These are phyloP conservation scores for Pseudorhombus dupliciocellatus DNA, from an alignment of 2,113 vertebrate genomes.

Conservation along the genomic window DNA sequence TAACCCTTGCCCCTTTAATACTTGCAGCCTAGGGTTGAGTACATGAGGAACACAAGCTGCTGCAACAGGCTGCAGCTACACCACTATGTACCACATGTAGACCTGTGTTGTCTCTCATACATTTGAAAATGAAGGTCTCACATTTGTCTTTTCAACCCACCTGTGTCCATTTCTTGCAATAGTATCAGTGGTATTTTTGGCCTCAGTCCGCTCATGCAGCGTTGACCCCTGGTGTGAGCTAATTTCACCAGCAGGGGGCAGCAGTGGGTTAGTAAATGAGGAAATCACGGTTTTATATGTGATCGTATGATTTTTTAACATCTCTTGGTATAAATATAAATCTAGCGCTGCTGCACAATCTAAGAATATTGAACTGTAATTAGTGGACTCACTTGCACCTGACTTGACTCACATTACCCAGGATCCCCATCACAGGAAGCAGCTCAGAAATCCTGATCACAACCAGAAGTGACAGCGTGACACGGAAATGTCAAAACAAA, in stretches of 20 bases:
- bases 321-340: not conserved
- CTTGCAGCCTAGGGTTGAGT: conserved; percentile 33
- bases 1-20: conserved; percentile 62
- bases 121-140: not conserved
- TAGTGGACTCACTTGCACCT: not conserved
- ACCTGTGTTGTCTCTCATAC: not conserved
- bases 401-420: not conserved
- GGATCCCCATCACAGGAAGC: not conserved
- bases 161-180: not conserved
- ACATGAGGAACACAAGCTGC: conserved; percentile 31
- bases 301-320: not conserved
- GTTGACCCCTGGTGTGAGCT: not conserved
- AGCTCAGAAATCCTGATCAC: not conserved
- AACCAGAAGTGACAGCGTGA: not conserved
- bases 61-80: not conserved
- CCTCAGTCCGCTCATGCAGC: not conserved
- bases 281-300: not conserved
- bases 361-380: not conserved
- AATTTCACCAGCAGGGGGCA: conserved; percentile 64
- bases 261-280: conserved; percentile 29
- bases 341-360: not conserved
- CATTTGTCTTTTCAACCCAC: not conserved
- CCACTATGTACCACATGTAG: not conserved
- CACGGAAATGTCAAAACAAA: conserved; percentile 13
- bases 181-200: not conserved